These are phyloP conservation scores for Amphiprion percula DNA, from an alignment of 2,113 vertebrate species.

Conservation along the genomic window DNA sequence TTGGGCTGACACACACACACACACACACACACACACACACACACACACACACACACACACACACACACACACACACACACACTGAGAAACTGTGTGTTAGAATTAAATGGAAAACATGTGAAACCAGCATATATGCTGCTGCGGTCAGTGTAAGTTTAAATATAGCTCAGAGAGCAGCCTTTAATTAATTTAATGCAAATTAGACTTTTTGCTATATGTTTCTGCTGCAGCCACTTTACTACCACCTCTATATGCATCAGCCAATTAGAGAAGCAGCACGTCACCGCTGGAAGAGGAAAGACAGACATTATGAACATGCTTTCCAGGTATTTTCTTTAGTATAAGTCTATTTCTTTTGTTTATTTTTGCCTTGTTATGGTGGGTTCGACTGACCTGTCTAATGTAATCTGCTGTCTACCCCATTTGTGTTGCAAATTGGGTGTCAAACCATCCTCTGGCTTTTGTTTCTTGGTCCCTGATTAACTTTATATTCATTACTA, in stretches of 20 bases:
- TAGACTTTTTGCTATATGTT: slow-evolving; percentile 67
- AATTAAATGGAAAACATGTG: slow-evolving; percentile 15
- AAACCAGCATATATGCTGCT: slow-evolving; percentile 62
- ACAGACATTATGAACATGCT: background rate
- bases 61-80: slow-evolving; percentile 20
- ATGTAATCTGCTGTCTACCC: background rate
- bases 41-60: slow-evolving; percentile 45
- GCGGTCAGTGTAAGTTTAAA: slow-evolving; percentile 80
- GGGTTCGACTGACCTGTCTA: background rate
- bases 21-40: slow-evolving; percentile 18
- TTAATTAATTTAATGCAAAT: slow-evolving; percentile 88
- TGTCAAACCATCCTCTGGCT: slow-evolving; percentile 58
- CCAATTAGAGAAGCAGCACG: slow-evolving; percentile 71
- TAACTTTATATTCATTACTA: slow-evolving; percentile 76
- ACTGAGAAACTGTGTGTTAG: slow-evolving; percentile 1
- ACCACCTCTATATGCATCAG: slow-evolving; percentile 33
- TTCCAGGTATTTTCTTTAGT: background rate
- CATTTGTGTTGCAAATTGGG: slow-evolving; percentile 52
- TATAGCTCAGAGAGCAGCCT: slow-evolving; percentile 81
- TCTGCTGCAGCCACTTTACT: slow-evolving; percentile 54
- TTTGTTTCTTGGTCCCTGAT: slow-evolving; percentile 68
- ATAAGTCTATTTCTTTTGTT: background rate
- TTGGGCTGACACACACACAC: slow-evolving; percentile 46
- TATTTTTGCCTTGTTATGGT: background rate
- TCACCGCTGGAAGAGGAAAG: slow-evolving; percentile 27